These are phyloP conservation scores for Sminthurides bifidus DNA, from an alignment of 1,140 invertebrate genomes.

Conservation along the genomic window DNA sequence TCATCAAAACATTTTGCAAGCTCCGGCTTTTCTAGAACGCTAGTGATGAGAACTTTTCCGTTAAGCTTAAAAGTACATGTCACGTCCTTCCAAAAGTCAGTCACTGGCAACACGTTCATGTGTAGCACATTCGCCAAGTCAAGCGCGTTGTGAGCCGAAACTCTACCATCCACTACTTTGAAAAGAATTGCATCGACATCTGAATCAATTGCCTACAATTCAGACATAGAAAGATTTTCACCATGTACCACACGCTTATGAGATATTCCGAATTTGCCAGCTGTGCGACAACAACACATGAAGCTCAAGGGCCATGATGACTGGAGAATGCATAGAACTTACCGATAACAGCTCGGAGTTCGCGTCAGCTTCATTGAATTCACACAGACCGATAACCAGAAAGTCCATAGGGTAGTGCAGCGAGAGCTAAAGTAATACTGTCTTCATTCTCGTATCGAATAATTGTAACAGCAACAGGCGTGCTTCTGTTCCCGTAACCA, in stretches of 20 bases:
- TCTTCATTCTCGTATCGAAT: constrained; percentile 17
- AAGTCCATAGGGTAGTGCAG: constrained; percentile 20
- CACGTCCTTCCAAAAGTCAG: constrained; percentile 24
- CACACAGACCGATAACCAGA: constrained; percentile 22
- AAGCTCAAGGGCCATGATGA: no score
- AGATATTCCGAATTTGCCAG: no score
- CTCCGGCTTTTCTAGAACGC: constrained; percentile 27
- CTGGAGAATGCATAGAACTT: no score
- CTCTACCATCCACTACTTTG: constrained; percentile 25
- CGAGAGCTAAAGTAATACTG: background rate
- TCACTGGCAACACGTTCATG: constrained; percentile 17
- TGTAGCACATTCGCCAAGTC: constrained; percentile 18
- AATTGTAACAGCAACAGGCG: constrained; percentile 19
- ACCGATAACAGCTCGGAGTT: constrained; percentile 23
- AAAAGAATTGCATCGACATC: constrained; percentile 19
- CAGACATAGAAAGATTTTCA: no score
- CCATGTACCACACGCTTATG: no score
- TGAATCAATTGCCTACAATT: constrained; percentile 21
- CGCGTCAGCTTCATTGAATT: constrained; percentile 24
- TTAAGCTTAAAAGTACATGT: constrained; percentile 26
- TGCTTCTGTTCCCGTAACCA: background rate
- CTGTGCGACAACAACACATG: no score
- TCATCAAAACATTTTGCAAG: constrained; percentile 15
- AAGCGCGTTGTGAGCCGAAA: constrained; percentile 16
- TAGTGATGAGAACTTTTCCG: constrained; percentile 25